These are phyloP conservation scores for Ephydatia muelleri DNA, from an alignment of 37 sponge, comb jelly and placozoan genomes.

Conservation along the genomic window DNA sequence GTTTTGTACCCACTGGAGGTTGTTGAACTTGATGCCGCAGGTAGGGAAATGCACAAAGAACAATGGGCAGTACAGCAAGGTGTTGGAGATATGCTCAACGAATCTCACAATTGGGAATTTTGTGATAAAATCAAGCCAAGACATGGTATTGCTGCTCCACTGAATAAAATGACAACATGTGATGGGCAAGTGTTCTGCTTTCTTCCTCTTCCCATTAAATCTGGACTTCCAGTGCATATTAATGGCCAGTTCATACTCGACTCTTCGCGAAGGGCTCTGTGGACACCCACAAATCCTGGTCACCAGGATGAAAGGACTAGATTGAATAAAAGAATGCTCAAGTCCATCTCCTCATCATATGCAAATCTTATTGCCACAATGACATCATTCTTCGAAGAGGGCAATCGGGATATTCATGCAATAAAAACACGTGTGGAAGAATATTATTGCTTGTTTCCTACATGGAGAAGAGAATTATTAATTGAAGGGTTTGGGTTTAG, in stretches of 20 bases:
- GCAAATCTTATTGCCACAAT: slow-evolving; percentile 31
- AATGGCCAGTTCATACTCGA: slow-evolving; percentile 77
- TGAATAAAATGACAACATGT: not conserved
- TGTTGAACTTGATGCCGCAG: not conserved
- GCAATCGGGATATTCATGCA: not conserved
- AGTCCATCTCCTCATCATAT: slow-evolving; percentile 67
- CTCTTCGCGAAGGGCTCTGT: slow-evolving; percentile 58
- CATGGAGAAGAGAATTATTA: not conserved
- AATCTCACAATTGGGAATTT: slow-evolving; percentile 22
- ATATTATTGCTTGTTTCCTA: slow-evolving; percentile 42
- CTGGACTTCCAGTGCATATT: slow-evolving; percentile 65
- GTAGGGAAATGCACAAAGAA: not conserved
- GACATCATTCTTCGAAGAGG: not conserved
- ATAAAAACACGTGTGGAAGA: not conserved
- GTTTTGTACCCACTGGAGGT: not conserved
- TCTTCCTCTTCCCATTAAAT: slow-evolving; percentile 63
- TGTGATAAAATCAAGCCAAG: slow-evolving; percentile 35
- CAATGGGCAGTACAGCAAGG: slow-evolving; percentile 71
- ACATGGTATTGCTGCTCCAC: slow-evolving; percentile 69
- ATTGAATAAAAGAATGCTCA: slow-evolving; percentile 69
- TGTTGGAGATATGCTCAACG: slow-evolving; percentile 40
- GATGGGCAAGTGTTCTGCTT: slow-evolving; percentile 65
- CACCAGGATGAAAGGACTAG: slow-evolving; percentile 21
- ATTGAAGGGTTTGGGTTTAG: not conserved
- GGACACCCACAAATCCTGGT: slow-evolving; percentile 33